A percentile compares a stretch with the other conserved stretches of the same genome.
Conservation (phyloP, 2,888 invertebrate genomes). For the Zonitis immaculata region DNA sequence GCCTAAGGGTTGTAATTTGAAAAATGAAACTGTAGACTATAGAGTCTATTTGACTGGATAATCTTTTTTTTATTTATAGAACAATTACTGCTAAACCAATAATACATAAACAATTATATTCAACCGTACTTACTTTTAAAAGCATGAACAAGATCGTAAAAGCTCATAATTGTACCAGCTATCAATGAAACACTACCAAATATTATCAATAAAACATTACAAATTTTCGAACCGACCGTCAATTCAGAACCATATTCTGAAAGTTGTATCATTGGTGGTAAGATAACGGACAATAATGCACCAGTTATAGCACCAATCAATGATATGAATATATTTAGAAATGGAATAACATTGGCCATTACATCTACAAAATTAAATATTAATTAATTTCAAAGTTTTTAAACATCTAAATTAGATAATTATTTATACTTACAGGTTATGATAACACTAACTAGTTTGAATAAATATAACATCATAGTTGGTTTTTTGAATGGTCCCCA, state of each 20-base stretch:
- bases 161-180: not conserved
- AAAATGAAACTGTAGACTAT: too few species aligned
- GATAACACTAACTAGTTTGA: slow-evolving; percentile 1
- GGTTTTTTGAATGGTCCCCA: slow-evolving; percentile 53
- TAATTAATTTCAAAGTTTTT: too few species aligned
- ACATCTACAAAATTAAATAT: slow-evolving; percentile 57
- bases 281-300: slow-evolving; percentile 73
- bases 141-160: not conserved
- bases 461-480: not conserved
- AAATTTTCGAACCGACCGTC: not conserved
- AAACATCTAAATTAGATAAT: too few species aligned
- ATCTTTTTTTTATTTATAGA: too few species aligned
- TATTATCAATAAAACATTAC: not conserved
- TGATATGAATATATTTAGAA: slow-evolving; percentile 77
- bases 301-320: slow-evolving; percentile 82
- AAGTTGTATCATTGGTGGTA: slow-evolving; percentile 78
- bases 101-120: too few species aligned
- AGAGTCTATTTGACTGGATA: too few species aligned
- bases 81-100: too few species aligned
- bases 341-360: slow-evolving; percentile 74
- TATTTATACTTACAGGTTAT: slow-evolving; percentile 9
- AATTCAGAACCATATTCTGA: slow-evolving; percentile 41
- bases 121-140: too few species aligned
- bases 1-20: too few species aligned
- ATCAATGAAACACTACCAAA: slow-evolving; percentile 5